Evolutionary conservation across 2,888 invertebrate species (phyloP), one percentile per base, ranked within the genome.

Genomic region (Coelinius sp.): DNA sequence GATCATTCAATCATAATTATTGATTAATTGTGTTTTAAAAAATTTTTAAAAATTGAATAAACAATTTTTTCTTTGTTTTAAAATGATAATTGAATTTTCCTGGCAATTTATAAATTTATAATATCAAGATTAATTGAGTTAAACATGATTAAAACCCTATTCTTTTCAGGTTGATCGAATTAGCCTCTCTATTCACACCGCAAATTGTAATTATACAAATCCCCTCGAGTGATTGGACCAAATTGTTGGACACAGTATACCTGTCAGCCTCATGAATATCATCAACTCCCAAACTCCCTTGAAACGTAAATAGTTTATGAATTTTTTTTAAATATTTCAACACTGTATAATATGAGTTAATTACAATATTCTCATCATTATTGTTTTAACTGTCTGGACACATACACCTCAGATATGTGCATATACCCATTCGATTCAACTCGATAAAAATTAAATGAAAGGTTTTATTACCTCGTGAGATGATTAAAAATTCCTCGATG

Each of bases 151-250:
- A 41, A 22, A 62, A 12, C 20, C 44, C n/a, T n/a, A 14, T 49
- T 49, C 20, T 49, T 27, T 27, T 44, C 59, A 44, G 38, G 59
- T 22, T 59, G 44, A 35, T 63, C 12, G 22, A 35, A 35, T 41
- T 17, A 2, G 20, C 49, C 49, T 10, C 17, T 22, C 17, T 56
- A 59, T 59, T 27, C 17, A 4, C 12, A 68, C 68, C 68, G 44
- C 59, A 46, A 68, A 68, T 68, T 68, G 59, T 62, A 68, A 68
- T 62, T 68, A 68, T 46, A 41, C 68, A 46, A 53, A 53, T 67
- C 27, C 31, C 31, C 68, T 44, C 22, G 14, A 27, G 46, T 56
- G 68, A 44, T 10, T 49, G 49, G 22, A 10, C 46, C 12, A 17
- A 46, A 68, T 59, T 41, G 59, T 59, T 44, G 41, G 41, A 46